Conservation (phyloP, 2,888 invertebrate genomes). For the Busseola fusca region DNA sequence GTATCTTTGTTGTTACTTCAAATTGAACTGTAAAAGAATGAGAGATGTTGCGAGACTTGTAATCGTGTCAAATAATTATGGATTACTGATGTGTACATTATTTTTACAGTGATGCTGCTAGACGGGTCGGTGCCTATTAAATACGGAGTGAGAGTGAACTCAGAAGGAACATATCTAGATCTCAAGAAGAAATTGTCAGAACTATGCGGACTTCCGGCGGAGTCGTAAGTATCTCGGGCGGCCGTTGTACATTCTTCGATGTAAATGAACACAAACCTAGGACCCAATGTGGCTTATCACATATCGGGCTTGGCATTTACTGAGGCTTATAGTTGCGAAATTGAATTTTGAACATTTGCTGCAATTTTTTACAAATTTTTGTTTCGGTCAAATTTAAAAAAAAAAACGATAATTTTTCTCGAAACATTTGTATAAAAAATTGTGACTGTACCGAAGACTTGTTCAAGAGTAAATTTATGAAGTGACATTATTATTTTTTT, state of each 20-base stretch:
- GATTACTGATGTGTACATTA: background rate
- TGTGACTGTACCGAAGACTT: background rate
- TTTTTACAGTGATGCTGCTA: constrained; percentile 90
- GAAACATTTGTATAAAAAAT: background rate
- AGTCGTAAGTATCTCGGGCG: constrained; percentile 72
- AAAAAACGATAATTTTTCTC: background rate
- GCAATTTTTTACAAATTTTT: background rate
- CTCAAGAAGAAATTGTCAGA: constrained; percentile 92
- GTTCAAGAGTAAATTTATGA: background rate
- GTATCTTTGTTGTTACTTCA: background rate
- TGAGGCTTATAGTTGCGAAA: background rate
- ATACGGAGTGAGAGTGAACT: constrained; percentile 95
- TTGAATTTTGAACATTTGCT: background rate
- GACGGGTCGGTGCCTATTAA: constrained; percentile 95
- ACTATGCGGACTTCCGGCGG: constrained; percentile 88
- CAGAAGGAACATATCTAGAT: constrained; percentile 94
- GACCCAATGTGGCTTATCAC: background rate
- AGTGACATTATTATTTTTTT: background rate
- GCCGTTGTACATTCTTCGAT: background rate
- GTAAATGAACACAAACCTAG: background rate
- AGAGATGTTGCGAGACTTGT: background rate
- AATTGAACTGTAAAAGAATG: background rate
- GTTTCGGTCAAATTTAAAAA: background rate
- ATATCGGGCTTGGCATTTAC: too few species aligned
- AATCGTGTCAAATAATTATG: background rate